Conservation (phyloP, 2,113 vertebrate species). For the Takifugu bimaculatus region DNA sequence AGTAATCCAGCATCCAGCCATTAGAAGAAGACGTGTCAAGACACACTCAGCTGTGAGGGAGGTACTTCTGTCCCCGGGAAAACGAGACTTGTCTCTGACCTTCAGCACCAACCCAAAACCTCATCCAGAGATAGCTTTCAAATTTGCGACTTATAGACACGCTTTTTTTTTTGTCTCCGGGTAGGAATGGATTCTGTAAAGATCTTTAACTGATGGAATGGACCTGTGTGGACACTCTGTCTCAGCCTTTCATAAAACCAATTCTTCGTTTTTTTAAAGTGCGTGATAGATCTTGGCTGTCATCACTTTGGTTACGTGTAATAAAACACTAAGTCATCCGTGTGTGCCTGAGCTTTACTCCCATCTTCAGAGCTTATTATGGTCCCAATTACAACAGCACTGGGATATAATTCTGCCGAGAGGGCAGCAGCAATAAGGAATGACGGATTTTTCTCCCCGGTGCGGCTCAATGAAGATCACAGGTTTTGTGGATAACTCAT, state of each 20-base stretch:
- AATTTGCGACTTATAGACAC: no score
- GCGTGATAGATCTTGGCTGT: constrained; percentile 20
- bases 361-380: constrained; percentile 39
- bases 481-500: constrained; percentile 22
- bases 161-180: no score
- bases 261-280: not conserved
- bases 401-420: constrained; percentile 45
- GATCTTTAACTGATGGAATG: not conserved
- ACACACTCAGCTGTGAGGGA: no score
- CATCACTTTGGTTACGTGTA: constrained; percentile 30
- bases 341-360: constrained; percentile 26
- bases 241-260: constrained; percentile 14
- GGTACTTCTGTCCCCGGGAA: no score
- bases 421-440: constrained; percentile 28
- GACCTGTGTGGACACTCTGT: not conserved
- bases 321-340: constrained; percentile 28
- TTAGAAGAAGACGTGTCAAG: no score
- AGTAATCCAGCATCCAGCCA: no score
- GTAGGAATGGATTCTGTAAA: not conserved
- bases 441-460: constrained; percentile 22
- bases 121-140: no score
- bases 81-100: no score
- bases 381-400: constrained; percentile 41
- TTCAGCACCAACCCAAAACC: no score
- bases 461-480: constrained; percentile 47